These are phyloP conservation scores for Hydropotes inermis DNA, from an alignment of 2,113 vertebrate species.

Conservation along the genomic window DNA sequence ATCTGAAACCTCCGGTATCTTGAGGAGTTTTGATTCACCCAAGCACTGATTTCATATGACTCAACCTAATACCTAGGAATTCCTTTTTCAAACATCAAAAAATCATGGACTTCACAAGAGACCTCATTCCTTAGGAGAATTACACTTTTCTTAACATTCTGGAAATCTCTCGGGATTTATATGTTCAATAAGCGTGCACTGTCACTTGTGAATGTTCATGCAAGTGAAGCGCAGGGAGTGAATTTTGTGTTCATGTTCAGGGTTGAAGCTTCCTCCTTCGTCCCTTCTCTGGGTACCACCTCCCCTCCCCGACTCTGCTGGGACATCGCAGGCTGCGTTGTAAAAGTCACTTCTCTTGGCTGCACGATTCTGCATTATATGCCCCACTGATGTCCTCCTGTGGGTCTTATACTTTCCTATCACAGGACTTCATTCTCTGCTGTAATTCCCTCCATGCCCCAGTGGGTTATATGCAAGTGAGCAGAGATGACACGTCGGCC, in stretches of 20 bases:
- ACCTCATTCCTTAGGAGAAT: not conserved
- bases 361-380: no score
- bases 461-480: fast-evolving
- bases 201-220: not conserved
- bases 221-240: no score
- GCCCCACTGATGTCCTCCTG: not conserved
- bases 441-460: not conserved
- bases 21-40: no score
- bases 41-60: fast-evolving
- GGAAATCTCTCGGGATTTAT: not conserved
- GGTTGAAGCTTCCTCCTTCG: fast-evolving
- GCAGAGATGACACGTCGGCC: fast-evolving
- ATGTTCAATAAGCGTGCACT: not conserved
- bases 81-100: not conserved
- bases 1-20: fast-evolving
- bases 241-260: no score
- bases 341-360: not conserved
- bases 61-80: fast-evolving
- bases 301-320: fast-evolving
- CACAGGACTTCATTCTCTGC: fast-evolving
- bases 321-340: fast-evolving
- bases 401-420: fast-evolving
- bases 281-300: fast-evolving
- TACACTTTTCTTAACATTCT: not conserved
- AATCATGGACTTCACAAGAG: fast-evolving